A percentile compares a stretch with the other conserved stretches of the same genome.
Conservation (phyloP, 2,888 invertebrate species). For the Colostygia pectinataria region DNA sequence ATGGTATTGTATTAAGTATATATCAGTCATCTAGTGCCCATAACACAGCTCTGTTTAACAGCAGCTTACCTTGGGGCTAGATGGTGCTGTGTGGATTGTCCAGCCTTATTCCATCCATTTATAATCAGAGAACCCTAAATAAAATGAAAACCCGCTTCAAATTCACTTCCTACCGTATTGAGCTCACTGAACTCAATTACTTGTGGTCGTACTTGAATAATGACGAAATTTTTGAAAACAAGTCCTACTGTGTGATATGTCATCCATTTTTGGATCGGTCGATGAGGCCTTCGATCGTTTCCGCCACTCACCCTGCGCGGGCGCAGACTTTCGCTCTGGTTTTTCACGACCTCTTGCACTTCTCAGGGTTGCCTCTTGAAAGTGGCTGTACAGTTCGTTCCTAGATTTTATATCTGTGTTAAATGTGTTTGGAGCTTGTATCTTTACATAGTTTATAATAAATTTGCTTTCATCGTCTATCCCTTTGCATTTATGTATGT, state of each 20-base stretch:
- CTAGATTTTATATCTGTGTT: no score
- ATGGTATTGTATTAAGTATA: no score
- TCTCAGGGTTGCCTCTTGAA: constrained; percentile 26
- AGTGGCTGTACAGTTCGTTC: no score
- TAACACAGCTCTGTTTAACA: no score
- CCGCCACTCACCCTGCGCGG: constrained; percentile 62
- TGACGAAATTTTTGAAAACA: constrained; percentile 18
- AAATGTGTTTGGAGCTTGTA: background rate
- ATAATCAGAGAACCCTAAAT: no score
- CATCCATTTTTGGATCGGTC: constrained; percentile 71
- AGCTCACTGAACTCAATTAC: constrained; percentile 1
- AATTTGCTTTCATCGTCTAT: background rate
- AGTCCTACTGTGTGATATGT: constrained; percentile 39
- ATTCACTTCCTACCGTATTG: constrained; percentile 1
- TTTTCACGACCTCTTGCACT: constrained; percentile 64
- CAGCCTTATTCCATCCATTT: no score
- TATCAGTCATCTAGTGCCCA: no score
- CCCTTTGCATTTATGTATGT: no score
- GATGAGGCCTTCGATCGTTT: constrained; percentile 64
- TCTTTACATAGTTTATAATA: no score
- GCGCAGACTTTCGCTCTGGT: constrained; percentile 67
- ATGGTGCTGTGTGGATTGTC: no score
- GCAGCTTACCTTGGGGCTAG: no score
- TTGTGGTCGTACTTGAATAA: constrained; percentile 6
- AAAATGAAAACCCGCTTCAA: no score